Percentiles rank a stretch among this genome's conserved stretches.
These are phyloP conservation scores for Eremophila alpestris DNA, from an alignment of 2,797 vertebrate species.

Conservation along the genomic window DNA sequence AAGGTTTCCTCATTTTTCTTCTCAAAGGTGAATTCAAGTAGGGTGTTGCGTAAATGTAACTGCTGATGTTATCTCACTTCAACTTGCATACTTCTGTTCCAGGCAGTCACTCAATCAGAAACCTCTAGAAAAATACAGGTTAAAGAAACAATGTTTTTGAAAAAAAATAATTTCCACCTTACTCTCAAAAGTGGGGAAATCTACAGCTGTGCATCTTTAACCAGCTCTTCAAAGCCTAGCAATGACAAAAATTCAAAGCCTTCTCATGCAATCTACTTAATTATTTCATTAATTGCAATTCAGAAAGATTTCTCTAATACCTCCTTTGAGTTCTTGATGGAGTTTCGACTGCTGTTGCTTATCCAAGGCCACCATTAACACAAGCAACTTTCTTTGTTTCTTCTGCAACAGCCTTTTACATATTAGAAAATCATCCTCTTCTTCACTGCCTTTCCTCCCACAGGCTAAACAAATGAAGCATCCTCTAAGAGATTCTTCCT, in stretches of 20 bases:
- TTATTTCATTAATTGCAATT: neutral
- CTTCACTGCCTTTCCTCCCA: neutral
- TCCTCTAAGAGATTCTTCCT: neutral
- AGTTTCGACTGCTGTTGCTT: neutral
- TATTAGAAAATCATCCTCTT: neutral
- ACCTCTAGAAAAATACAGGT: neutral
- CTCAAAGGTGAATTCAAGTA: neutral
- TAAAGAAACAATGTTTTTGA: neutral
- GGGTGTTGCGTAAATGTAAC: neutral
- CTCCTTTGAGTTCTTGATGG: neutral
- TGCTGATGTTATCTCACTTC: neutral
- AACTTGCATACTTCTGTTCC: neutral
- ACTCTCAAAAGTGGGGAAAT: neutral
- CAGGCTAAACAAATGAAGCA: neutral
- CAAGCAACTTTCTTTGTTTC: neutral
- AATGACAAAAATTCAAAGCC: neutral
- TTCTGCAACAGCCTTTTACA: neutral
- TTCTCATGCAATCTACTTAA: neutral
- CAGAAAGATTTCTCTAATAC: neutral
- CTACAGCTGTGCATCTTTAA: neutral
- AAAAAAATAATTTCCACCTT: neutral
- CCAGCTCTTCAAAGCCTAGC: neutral
- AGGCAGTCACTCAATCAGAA: neutral
- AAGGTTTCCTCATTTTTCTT: neutral
- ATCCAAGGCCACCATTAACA: neutral